Evolutionary conservation across 2,888 invertebrate genomes (phyloP).

Genomic region (Drosophila neonasuta): DNA sequence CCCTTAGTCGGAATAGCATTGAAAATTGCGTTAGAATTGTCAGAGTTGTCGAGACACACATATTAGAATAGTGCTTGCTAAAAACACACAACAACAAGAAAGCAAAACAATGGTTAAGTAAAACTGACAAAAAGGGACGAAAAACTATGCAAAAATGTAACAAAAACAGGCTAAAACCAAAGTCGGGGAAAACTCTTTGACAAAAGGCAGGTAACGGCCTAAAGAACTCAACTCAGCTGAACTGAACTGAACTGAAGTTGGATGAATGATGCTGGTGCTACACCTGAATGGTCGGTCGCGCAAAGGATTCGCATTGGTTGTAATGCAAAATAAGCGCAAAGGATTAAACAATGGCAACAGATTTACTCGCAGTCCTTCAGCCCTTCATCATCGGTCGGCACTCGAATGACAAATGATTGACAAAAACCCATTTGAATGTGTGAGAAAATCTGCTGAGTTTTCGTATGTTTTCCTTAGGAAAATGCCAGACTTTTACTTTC

Average conservation of each 20-base stretch:
- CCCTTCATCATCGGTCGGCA: slow-evolving; percentile 8
- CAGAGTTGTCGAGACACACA: slow-evolving; percentile 11
- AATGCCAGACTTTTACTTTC: slow-evolving; percentile 56
- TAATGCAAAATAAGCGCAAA: slow-evolving; percentile 55
- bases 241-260: slow-evolving; percentile 17
- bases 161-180: slow-evolving; percentile 44
- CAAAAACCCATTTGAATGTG: slow-evolving; percentile 41
- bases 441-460: slow-evolving; percentile 46
- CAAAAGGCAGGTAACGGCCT: slow-evolving; percentile 47
- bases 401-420: slow-evolving; percentile 58
- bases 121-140: slow-evolving; percentile 34
- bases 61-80: slow-evolving; percentile 42
- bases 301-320: slow-evolving; percentile 7
- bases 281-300: slow-evolving; percentile 43
- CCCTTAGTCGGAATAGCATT: slow-evolving; percentile 32
- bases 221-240: slow-evolving; percentile 2
- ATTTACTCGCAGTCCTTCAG: slow-evolving; percentile 21
- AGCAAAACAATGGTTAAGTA: slow-evolving; percentile 9
- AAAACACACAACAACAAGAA: slow-evolving; percentile 11
- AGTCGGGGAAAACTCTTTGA: slow-evolving; percentile 38
- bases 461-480: slow-evolving; percentile 49
- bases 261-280: slow-evolving; percentile 16
- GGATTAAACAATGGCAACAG: slow-evolving; percentile 49
- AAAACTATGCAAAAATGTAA: slow-evolving; percentile 70
- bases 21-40: slow-evolving; percentile 53